Evolutionary conservation across 1,140 invertebrate genomes (phyloP).

Genomic region (Melipona quadrifasciata): DNA sequence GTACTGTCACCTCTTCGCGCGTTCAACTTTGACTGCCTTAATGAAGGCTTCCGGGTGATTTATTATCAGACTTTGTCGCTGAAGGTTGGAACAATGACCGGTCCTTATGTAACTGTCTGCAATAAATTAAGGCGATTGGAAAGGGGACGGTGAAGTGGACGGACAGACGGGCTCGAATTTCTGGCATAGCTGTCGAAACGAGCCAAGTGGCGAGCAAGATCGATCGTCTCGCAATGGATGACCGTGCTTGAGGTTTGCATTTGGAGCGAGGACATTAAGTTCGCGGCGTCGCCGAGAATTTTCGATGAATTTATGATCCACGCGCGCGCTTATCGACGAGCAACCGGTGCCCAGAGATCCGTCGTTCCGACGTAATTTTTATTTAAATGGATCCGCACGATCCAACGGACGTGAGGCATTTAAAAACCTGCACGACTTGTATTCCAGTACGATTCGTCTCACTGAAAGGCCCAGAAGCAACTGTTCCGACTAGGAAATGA

Average conservation of each 20-base stretch:
- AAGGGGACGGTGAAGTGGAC: background rate
- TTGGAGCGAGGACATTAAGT: slow-evolving; percentile 55
- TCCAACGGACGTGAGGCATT: background rate
- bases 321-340: background rate
- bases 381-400: background rate
- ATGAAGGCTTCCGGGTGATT: background rate
- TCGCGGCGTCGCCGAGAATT: slow-evolving; percentile 32
- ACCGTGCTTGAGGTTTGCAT: slow-evolving; percentile 47
- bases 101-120: background rate
- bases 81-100: background rate
- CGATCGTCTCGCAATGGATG: slow-evolving; percentile 54
- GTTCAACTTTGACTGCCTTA: background rate
- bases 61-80: background rate
- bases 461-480: no score
- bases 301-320: slow-evolving; percentile 56
- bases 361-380: background rate
- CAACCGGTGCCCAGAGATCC: no score
- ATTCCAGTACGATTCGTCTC: no score
- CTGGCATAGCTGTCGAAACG: slow-evolving; percentile 23
- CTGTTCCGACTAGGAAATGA: no score
- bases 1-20: background rate
- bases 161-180: slow-evolving; percentile 35
- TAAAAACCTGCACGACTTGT: no score
- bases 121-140: slow-evolving; percentile 9
- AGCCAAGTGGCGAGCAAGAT: slow-evolving; percentile 50